Evolutionary conservation across 2,113 vertebrate genomes (phyloP).

Genomic region (Naja naja): DNA sequence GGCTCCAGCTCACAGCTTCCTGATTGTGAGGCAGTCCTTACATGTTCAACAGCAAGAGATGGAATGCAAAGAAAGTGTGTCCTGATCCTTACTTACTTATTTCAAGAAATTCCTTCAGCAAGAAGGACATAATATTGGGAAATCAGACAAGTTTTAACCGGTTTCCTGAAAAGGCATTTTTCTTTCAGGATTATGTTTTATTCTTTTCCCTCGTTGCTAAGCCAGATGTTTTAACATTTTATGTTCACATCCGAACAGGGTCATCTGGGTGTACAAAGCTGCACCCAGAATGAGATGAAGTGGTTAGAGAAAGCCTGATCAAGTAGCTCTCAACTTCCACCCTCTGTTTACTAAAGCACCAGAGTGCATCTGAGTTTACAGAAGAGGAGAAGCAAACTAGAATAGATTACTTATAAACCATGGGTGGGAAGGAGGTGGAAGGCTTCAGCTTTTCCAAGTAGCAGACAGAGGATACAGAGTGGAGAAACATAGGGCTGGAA

Average conservation of each 20-base stretch:
- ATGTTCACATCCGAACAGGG: accelerated
- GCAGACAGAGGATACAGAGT: neutral
- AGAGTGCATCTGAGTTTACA: constrained; percentile 8
- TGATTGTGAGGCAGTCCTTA: neutral
- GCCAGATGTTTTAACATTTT: constrained; percentile 10
- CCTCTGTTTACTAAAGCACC: neutral
- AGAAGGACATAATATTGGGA: neutral
- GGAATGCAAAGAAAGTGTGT: constrained; percentile 11
- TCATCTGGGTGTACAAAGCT: neutral
- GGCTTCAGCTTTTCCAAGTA: neutral
- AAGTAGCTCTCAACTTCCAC: neutral
- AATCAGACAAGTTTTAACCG: neutral
- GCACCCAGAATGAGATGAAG: neutral
- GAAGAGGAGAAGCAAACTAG: neutral
- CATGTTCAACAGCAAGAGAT: accelerated
- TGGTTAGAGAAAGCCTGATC: accelerated
- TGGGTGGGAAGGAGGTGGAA: neutral
- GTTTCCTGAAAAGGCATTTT: neutral
- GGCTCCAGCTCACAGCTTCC: too few species aligned
- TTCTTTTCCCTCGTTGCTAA: neutral
- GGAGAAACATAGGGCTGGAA: neutral
- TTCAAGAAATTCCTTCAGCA: accelerated
- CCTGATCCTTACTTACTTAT: neutral
- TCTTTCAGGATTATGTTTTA: neutral
- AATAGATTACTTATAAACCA: accelerated